These are phyloP conservation scores for Hirtodrosophila histrioides DNA, from an alignment of 2,888 invertebrate genomes.

Conservation along the genomic window DNA sequence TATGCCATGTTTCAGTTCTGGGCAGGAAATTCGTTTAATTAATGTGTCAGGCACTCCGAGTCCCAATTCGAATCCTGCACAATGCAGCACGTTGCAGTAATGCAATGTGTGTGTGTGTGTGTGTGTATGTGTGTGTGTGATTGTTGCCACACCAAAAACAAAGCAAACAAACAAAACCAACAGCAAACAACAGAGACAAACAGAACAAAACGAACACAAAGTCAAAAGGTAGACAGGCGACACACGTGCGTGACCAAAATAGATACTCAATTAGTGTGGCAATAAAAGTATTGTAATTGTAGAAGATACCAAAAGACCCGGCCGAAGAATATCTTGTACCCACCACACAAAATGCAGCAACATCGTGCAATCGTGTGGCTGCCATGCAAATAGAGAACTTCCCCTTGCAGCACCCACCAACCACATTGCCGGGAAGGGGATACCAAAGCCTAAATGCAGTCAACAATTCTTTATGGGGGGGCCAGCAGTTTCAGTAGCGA, in stretches of 20 bases:
- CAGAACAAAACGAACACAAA: constrained; percentile 1
- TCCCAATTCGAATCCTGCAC: constrained; percentile 36
- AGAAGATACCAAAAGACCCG: constrained; percentile 33
- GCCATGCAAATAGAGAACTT: constrained; percentile 49
- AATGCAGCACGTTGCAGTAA: background rate
- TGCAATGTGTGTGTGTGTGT: background rate
- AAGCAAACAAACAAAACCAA: constrained; percentile 21
- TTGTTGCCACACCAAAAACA: constrained; percentile 4
- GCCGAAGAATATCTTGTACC: background rate
- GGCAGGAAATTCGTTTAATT: constrained; percentile 54
- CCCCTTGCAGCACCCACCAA: no score
- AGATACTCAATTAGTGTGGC: constrained; percentile 74
- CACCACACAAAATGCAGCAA: constrained; percentile 30
- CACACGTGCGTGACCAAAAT: constrained; percentile 73
- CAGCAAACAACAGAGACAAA: constrained; percentile 13
- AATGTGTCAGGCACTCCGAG: constrained; percentile 46
- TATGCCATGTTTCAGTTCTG: constrained; percentile 7
- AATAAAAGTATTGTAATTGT: constrained; percentile 70
- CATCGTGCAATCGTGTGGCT: constrained; percentile 63
- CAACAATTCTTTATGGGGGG: constrained; percentile 20
- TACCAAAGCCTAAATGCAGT: constrained; percentile 16
- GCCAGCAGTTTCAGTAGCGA: background rate
- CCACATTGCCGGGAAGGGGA: background rate
- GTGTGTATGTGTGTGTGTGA: constrained; percentile 9
- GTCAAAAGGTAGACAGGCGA: constrained; percentile 26